phyloP scores from a whole-genome alignment of 2,888 invertebrate genomes.

The Drosophila leonis region DNA sequence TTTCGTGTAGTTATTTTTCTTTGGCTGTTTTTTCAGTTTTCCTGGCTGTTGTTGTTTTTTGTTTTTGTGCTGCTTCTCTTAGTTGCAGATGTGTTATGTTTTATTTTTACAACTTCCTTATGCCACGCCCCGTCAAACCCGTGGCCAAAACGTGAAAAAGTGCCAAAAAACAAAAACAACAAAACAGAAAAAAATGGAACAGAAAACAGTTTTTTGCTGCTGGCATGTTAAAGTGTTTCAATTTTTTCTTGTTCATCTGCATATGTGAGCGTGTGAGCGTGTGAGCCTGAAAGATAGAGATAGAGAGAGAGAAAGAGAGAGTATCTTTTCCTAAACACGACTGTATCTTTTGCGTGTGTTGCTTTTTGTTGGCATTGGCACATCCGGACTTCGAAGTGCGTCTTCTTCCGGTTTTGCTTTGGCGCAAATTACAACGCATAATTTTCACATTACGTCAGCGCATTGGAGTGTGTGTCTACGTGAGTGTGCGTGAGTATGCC shows the following conservation, averaged over 20 bases:
- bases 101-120: slow-evolving; percentile 79
- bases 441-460: slow-evolving; percentile 81
- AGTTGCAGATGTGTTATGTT: slow-evolving; percentile 77
- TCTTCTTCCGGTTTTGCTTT: slow-evolving; percentile 76
- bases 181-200: slow-evolving; percentile 6
- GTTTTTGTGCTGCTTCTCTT: slow-evolving; percentile 31
- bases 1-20: slow-evolving; percentile 79
- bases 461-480: slow-evolving; percentile 15
- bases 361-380: slow-evolving; percentile 51
- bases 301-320: not conserved
- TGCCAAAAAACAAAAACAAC: slow-evolving; percentile 63
- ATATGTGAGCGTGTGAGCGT: slow-evolving; percentile 26
- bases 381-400: slow-evolving; percentile 67
- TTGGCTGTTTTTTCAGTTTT: slow-evolving; percentile 33
- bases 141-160: slow-evolving; percentile 61
- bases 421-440: slow-evolving; percentile 79
- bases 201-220: slow-evolving; percentile 42
- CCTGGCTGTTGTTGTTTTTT: slow-evolving; percentile 20
- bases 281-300: slow-evolving; percentile 7
- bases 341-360: slow-evolving; percentile 36
- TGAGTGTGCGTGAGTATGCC: slow-evolving; percentile 5
- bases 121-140: slow-evolving; percentile 12
- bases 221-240: slow-evolving; percentile 76
- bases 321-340: slow-evolving; percentile 41
- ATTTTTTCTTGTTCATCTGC: slow-evolving; percentile 72